These are phyloP conservation scores for Diplodus sargus DNA, from an alignment of 2,797 vertebrate species.

Conservation along the genomic window DNA sequence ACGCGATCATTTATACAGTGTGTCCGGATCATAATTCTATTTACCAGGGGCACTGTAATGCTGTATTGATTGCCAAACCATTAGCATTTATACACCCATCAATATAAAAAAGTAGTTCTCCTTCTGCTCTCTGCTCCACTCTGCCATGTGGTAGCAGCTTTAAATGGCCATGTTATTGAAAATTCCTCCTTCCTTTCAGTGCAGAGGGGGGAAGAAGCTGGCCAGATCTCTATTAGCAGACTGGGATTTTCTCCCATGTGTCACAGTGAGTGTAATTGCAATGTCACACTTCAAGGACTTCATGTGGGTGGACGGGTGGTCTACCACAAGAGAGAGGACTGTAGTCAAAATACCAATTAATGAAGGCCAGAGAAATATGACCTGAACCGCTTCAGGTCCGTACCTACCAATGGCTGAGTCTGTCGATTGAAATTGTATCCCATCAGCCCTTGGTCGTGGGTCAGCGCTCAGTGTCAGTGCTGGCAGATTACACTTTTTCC, in stretches of 20 bases:
- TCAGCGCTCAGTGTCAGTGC: slow-evolving; percentile 76
- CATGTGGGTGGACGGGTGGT: slow-evolving; percentile 78
- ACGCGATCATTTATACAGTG: slow-evolving; percentile 68
- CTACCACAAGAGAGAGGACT: slow-evolving; percentile 78
- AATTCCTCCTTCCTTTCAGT: slow-evolving; percentile 77
- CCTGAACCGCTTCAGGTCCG: slow-evolving; percentile 75
- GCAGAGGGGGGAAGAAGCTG: slow-evolving; percentile 58
- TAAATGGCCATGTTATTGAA: slow-evolving; percentile 81
- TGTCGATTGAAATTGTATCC: slow-evolving; percentile 83
- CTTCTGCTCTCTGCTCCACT: slow-evolving; percentile 59
- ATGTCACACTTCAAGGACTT: slow-evolving; percentile 86
- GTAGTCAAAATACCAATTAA: slow-evolving; percentile 86
- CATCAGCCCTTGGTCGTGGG: slow-evolving; percentile 78
- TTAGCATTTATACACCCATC: slow-evolving; percentile 77
- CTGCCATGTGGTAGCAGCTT: slow-evolving; percentile 65
- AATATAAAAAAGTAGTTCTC: slow-evolving; percentile 69
- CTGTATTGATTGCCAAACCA: slow-evolving; percentile 76
- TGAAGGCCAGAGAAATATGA: slow-evolving; percentile 82
- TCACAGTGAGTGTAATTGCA: slow-evolving; percentile 84
- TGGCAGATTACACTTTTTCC: slow-evolving; percentile 76
- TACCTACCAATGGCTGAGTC: slow-evolving; percentile 75
- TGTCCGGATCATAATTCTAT: slow-evolving; percentile 74
- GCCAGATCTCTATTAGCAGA: slow-evolving; percentile 80
- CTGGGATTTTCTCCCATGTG: slow-evolving; percentile 81
- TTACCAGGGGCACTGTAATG: slow-evolving; percentile 71